These are phyloP conservation scores for Molorchus minor DNA, from an alignment of 2,888 invertebrate genomes.

Conservation along the genomic window DNA sequence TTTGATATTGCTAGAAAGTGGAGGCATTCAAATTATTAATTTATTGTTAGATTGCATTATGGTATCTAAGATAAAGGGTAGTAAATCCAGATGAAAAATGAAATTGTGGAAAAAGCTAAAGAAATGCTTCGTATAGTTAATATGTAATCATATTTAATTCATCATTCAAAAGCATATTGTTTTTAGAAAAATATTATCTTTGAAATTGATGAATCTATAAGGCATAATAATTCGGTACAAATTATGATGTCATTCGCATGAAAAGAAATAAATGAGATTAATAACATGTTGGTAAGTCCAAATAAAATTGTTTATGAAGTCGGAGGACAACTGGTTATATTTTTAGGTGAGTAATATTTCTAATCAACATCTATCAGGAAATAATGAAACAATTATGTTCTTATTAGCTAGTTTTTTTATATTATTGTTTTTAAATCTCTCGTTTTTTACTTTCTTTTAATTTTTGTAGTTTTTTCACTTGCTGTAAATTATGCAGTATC, in stretches of 20 bases:
- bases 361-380: no score
- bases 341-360: conserved; percentile 68
- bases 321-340: conserved; percentile 67
- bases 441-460: no score
- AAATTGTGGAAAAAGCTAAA: conserved; percentile 53
- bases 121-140: conserved; percentile 56
- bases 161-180: no score
- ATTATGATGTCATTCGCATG: conserved; percentile 67
- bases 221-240: conserved; percentile 61
- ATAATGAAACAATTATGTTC: no score
- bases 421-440: no score
- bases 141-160: no score
- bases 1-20: conserved; percentile 69
- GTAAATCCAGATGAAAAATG: conserved; percentile 47
- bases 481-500: no score
- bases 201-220: conserved; percentile 68
- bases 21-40: conserved; percentile 69
- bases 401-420: no score
- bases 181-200: conserved; percentile 67
- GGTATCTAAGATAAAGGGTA: conserved; percentile 46
- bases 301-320: conserved; percentile 69
- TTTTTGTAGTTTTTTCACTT: no score
- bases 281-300: conserved; percentile 66
- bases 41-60: conserved; percentile 67
- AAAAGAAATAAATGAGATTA: conserved; percentile 66